These are phyloP conservation scores for Synanthedon myopaeformis DNA, from an alignment of 2,888 invertebrate genomes.

Conservation along the genomic window DNA sequence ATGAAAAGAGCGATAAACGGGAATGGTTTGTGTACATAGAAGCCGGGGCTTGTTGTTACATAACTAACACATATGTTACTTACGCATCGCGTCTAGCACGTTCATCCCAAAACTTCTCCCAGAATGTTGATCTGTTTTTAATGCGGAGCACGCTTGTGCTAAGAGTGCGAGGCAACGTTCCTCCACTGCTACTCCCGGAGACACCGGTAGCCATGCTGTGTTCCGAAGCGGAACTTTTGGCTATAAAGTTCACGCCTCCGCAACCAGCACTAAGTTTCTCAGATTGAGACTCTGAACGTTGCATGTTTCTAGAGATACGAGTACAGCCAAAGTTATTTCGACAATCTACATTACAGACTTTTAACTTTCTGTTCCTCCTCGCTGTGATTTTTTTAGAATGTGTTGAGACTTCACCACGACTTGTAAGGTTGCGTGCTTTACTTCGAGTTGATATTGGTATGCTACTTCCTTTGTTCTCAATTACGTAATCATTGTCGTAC, in stretches of 20 bases:
- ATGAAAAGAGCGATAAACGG: no score
- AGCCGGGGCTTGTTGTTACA: no score
- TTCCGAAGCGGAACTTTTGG: conserved; percentile 61
- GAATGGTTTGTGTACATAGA: no score
- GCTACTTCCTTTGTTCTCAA: neutral
- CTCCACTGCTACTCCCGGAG: conserved; percentile 55
- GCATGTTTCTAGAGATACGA: conserved; percentile 31
- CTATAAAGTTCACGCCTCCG: conserved; percentile 39
- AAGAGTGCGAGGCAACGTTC: conserved; percentile 76
- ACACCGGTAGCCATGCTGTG: conserved; percentile 66
- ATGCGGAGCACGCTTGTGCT: conserved; percentile 85
- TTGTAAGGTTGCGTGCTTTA: neutral
- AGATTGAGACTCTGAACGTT: conserved; percentile 71
- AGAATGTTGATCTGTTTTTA: conserved; percentile 82
- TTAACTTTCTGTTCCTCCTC: conserved; percentile 8
- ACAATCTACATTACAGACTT: neutral
- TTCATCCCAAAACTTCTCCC: conserved; percentile 86
- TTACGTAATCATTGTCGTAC: neutral
- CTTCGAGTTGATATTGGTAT: neutral
- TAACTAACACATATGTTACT: conserved; percentile 40
- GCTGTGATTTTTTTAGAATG: no score
- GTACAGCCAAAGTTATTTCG: no score
- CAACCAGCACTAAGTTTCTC: conserved; percentile 59
- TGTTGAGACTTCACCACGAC: conserved; percentile 2
- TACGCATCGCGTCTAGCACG: conserved; percentile 76